phyloP scores from a whole-genome alignment of 2,888 invertebrate species.

The Caenorhabditis doughertyi region DNA sequence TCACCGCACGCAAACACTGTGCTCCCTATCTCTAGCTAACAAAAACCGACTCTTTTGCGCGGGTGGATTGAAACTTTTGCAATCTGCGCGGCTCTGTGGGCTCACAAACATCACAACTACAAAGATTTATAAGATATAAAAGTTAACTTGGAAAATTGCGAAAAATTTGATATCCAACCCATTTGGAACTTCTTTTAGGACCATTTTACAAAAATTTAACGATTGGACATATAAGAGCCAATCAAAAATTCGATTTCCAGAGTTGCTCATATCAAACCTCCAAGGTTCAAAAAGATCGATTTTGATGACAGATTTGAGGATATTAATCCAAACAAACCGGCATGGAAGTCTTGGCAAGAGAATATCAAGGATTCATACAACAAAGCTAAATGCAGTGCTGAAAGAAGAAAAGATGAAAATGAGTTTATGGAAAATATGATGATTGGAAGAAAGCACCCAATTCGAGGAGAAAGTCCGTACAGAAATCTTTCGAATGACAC shows the following conservation, averaged over 20 bases:
- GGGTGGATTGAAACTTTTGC: constrained; percentile 27
- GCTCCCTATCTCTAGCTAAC: too few relatives aligned
- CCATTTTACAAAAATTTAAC: too few relatives aligned
- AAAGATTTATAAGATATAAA: not conserved
- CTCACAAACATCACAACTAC: constrained; percentile 42
- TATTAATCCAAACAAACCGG: constrained; percentile 73
- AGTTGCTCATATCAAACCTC: constrained; percentile 46
- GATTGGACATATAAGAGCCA: too few relatives aligned
- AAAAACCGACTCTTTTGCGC: constrained; percentile 47
- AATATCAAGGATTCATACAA: constrained; percentile 79
- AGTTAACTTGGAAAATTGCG: constrained; percentile 7
- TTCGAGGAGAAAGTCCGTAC: constrained; percentile 75
- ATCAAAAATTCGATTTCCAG: constrained; percentile 39
- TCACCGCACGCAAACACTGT: constrained; percentile 53
- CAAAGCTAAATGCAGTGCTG: constrained; percentile 74
- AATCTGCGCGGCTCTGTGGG: constrained; percentile 8
- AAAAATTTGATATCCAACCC: too few relatives aligned
- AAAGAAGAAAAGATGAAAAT: constrained; percentile 75
- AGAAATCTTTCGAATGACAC: constrained; percentile 73
- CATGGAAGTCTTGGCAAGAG: constrained; percentile 80
- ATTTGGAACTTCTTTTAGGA: too few relatives aligned
- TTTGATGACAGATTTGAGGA: constrained; percentile 80
- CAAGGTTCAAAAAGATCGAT: constrained; percentile 75
- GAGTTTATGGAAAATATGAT: constrained; percentile 75
- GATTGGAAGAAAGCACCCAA: constrained; percentile 67